Evolutionary conservation across 92 coral and sea anemone species (phyloP), one percentile per base, ranked within the genome.

Genomic region (Siderastrea radians): DNA sequence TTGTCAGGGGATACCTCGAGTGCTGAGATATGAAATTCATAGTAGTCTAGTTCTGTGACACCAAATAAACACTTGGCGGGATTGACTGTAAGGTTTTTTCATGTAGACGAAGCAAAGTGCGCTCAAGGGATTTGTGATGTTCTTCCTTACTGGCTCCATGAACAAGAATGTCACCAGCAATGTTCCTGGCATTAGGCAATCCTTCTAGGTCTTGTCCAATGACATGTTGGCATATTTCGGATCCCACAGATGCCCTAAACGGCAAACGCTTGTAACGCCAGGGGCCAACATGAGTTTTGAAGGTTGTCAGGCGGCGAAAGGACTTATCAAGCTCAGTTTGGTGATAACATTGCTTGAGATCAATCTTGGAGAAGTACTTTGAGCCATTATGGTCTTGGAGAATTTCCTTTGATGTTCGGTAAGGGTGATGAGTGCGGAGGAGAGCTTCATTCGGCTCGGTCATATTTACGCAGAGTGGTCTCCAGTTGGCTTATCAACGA

Each of bases 151-250:
- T 26, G 38, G 38, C 0, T 12, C 95, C 92, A 73, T 7, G 79
- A 7, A 90, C 82, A 44, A 86, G 58, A 45, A 91, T 80, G 77
- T 89, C 95, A 73, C 83, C 90, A 15, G 83, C 80, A 83, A 88
- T 88, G 68, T 89, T 89, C 70, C 53, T 83, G 15, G 78, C 81
- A 67, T 75, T 61, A 61, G 82, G 84, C 16, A 88, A 80, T 17
- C 82, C 95, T 61, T 84, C 81, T 8, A 92, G 72, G 43, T 59
- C 87, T 44, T 84, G 75, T 50, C 77, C 78, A 60, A 79, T 85
- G 50, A 79, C 90, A 49, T 86, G 82, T 76, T 93, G 95, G 49
- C 86, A 93, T 15, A 93, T 82, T 49, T 93, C 91, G 3, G 93
- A 49, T 7, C 90, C 90, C 1, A 88, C 71, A 11, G 85, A 49